Conservation (phyloP, 2,113 vertebrate genomes). For the Lampris megalopsis region DNA sequence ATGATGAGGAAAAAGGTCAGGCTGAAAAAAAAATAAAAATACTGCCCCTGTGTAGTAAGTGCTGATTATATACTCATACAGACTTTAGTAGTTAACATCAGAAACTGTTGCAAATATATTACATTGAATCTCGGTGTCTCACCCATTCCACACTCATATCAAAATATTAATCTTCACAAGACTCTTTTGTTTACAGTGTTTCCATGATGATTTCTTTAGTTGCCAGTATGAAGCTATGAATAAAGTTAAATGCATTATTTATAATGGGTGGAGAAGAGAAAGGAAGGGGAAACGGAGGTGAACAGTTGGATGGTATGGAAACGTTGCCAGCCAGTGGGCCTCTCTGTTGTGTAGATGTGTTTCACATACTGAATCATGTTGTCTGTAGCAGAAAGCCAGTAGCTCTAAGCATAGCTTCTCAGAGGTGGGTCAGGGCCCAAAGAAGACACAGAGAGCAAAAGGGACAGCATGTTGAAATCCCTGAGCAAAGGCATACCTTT, state of each 20-base stretch:
- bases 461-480: too few relatives aligned
- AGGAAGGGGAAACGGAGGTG: not conserved
- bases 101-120: not conserved
- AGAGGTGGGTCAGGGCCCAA: too few relatives aligned
- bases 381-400: too few relatives aligned
- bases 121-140: not conserved
- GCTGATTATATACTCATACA: not conserved
- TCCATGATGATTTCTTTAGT: too few relatives aligned
- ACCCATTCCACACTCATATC: not conserved
- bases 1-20: not conserved
- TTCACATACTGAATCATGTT: too few relatives aligned
- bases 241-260: too few relatives aligned
- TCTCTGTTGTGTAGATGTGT: too few relatives aligned
- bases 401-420: too few relatives aligned
- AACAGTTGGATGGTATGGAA: not conserved
- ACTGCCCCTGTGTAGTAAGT: not conserved
- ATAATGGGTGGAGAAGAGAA: too few relatives aligned
- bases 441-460: too few relatives aligned
- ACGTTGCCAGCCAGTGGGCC: too few relatives aligned
- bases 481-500: too few relatives aligned
- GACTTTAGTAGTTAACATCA: not conserved
- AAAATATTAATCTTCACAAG: conserved; percentile 9
- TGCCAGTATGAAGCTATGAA: not conserved
- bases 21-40: not conserved
- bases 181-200: not conserved